A percentile compares a stretch with the other conserved stretches of the same genome.
Conservation (phyloP, 2,113 vertebrate genomes). For the Verasper variegatus region DNA sequence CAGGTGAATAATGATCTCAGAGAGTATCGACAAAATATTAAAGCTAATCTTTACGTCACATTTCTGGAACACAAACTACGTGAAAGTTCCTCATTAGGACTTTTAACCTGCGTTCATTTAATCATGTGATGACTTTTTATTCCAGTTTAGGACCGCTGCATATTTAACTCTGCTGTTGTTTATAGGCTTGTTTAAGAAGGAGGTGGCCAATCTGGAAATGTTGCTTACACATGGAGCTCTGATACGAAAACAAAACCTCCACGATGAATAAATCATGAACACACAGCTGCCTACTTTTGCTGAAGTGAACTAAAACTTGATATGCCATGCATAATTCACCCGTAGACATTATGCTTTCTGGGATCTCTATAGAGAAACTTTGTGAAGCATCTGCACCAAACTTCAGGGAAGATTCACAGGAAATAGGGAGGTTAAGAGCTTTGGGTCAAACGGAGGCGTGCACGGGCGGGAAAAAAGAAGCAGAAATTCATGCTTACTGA, state of each 20-base stretch:
- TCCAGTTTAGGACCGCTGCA: background rate
- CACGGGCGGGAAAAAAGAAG: slow-evolving; percentile 1
- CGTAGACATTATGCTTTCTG: slow-evolving; percentile 36
- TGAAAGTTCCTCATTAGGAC: background rate
- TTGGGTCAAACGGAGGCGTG: background rate
- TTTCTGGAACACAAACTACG: background rate
- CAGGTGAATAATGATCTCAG: slow-evolving; percentile 30
- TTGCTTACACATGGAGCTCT: slow-evolving; percentile 74
- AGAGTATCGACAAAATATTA: slow-evolving; percentile 2
- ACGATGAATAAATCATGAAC: slow-evolving; percentile 77
- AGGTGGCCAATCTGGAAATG: slow-evolving; percentile 50
- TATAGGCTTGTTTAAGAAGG: slow-evolving; percentile 67
- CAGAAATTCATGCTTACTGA: background rate
- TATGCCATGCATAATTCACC: slow-evolving; percentile 79
- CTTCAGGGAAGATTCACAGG: background rate
- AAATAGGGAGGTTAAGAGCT: background rate
- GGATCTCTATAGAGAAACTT: slow-evolving; percentile 14
- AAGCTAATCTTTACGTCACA: background rate
- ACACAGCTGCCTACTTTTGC: slow-evolving; percentile 62
- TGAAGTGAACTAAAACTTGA: slow-evolving; percentile 73
- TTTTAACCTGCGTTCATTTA: background rate
- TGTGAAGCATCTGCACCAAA: background rate
- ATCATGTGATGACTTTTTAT: background rate
- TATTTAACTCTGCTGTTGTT: slow-evolving; percentile 20
- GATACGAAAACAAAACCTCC: slow-evolving; percentile 65